Base-by-base conservation (phyloP, 2,888 invertebrate species). In the Mythimna ferrago region DNA sequence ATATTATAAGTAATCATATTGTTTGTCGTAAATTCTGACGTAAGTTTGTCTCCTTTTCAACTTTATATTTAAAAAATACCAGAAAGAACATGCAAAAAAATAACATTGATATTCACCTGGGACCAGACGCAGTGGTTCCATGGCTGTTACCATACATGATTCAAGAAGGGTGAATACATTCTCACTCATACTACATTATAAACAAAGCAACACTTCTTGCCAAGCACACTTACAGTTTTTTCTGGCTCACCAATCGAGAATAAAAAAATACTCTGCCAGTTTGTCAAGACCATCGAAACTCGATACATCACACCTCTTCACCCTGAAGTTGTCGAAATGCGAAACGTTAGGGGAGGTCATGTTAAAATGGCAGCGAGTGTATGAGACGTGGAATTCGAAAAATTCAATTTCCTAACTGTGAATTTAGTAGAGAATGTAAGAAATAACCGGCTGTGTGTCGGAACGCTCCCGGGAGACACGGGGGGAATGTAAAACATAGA, bases 361-460 rank as follows among this genome's bases (percentile, higher is more conserved):
- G 69, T 64, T 86, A 87, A 78, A 85, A 81, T 93, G 91, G 93
- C 63, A 58, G 72, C 38, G 51, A 72, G 62, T 80, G 70, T 85
- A 80, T 77, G 90, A 92, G 92, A 91, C 88, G 91, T 86, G 90
- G 93, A 92, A 94, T 94, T 94, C 92, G 93, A 94, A 94, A 94
- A 95, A 95, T 94, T 95, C 94, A 94, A 95, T 95, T 94, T 94
- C 91, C 94, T 92, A 92, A 93, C 93, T 92, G 93, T 93, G 92
- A 94, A 94, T 94, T 94, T 94, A 93, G 94, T 91, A 86, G 87
- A 90, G 91, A 93, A 93, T 92, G 93, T 93, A 91, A 93, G 93
- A 91, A 94, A 94, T 93, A 94, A 93, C 92, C 90, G 90, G 90
- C 89, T 92, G 89, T 89, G 87, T 89, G 91, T 89, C 83, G 90